phyloP scores from a whole-genome alignment of 2,113 vertebrate genomes.

The Halichoeres trimaculatus region DNA sequence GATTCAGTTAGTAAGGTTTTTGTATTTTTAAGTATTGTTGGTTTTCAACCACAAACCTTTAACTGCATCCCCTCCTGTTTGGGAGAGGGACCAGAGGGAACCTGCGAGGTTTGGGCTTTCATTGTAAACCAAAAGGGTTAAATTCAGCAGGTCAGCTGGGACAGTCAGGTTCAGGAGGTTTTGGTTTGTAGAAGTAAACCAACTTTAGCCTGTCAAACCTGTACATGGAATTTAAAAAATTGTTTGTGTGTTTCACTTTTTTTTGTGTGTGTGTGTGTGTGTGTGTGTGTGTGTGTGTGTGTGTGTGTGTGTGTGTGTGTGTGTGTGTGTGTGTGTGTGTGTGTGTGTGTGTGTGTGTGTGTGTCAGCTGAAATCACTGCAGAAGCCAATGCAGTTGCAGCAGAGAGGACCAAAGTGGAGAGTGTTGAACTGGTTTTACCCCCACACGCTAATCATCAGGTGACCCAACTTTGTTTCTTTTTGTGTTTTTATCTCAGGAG shows the following conservation, averaged over 20 bases:
- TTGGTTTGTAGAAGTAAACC: too few relatives aligned
- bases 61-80: too few relatives aligned
- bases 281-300: slow-evolving; percentile 5
- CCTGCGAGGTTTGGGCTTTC: too few relatives aligned
- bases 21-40: too few relatives aligned
- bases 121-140: too few relatives aligned
- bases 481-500: background rate
- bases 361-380: slow-evolving; percentile 70
- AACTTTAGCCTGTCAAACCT: too few relatives aligned
- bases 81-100: too few relatives aligned
- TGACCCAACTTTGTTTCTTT: slow-evolving; percentile 38
- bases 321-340: slow-evolving; percentile 39
- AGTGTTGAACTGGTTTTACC: slow-evolving; percentile 95
- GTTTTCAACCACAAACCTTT: too few relatives aligned
- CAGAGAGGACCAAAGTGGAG: slow-evolving; percentile 89
- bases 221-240: background rate
- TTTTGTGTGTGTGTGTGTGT: background rate
- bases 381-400: slow-evolving; percentile 67
- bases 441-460: slow-evolving; percentile 95
- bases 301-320: slow-evolving; percentile 33
- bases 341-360: slow-evolving; percentile 40
- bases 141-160: too few relatives aligned
- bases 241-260: too few relatives aligned
- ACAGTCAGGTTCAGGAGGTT: too few relatives aligned
- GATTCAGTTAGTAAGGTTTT: too few relatives aligned